Percentiles rank a stretch among this genome's conserved stretches.
phyloP scores from a whole-genome alignment of 2,113 vertebrate species.

The Thamnophis sirtalis region DNA sequence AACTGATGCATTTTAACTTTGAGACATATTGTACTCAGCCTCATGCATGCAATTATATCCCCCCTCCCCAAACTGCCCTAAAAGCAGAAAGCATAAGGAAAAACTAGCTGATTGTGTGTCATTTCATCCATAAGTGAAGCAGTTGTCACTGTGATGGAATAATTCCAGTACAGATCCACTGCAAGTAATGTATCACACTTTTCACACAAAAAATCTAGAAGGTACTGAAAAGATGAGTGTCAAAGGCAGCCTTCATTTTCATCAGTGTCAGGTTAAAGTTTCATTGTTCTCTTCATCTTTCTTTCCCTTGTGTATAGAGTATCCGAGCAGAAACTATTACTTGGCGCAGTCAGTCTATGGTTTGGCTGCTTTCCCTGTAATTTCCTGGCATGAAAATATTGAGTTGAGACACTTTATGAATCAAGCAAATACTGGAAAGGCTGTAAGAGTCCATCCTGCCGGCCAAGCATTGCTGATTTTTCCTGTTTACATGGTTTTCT shows the following conservation, averaged over 20 bases:
- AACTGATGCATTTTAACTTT: not conserved
- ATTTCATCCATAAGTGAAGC: not conserved
- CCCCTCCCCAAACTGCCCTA: not conserved
- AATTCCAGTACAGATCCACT: not conserved
- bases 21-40: not conserved
- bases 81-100: not conserved
- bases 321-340: not conserved
- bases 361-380: conserved; percentile 15
- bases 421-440: not conserved
- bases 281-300: not conserved
- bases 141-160: not conserved
- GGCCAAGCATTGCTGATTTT: conserved; percentile 4
- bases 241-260: not conserved
- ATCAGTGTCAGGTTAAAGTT: not conserved
- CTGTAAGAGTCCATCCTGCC: not conserved
- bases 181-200: not conserved
- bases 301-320: not conserved
- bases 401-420: conserved; percentile 15
- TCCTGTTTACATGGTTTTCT: conserved; percentile 24
- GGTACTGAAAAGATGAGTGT: not conserved
- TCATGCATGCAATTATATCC: not conserved
- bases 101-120: not conserved
- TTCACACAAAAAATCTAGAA: not conserved
- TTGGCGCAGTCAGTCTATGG: not conserved
- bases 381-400: conserved; percentile 29